phyloP scores from a whole-genome alignment of 2,797 vertebrate species.

The Eupleurogrammus muticus region DNA sequence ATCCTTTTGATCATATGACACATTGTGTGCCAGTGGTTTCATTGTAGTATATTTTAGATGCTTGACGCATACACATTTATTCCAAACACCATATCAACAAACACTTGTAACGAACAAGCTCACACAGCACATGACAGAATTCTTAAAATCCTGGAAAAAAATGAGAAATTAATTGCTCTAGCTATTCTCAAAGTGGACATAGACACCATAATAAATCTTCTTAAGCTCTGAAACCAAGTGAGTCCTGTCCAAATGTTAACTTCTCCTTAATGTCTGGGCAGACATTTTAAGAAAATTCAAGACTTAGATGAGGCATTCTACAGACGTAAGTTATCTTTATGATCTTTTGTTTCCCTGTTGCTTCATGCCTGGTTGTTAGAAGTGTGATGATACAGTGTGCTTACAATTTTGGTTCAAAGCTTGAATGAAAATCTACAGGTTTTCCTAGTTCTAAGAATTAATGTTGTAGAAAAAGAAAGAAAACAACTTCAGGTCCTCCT shows the following conservation, averaged over 20 bases:
- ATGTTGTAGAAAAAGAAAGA: no score
- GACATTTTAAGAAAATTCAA: constrained; percentile 95
- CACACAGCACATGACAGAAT: neutral
- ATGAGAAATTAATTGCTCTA: neutral
- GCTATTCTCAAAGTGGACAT: neutral
- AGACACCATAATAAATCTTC: neutral
- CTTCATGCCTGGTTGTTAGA: neutral
- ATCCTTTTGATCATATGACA: constrained; percentile 83
- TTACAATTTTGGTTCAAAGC: neutral
- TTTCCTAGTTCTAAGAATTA: no score
- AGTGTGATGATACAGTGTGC: neutral
- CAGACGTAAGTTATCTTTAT: constrained; percentile 86
- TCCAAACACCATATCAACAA: neutral
- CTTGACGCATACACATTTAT: neutral
- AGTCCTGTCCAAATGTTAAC: neutral
- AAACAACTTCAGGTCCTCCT: no score
- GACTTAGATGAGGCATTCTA: constrained; percentile 94
- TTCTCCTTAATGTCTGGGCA: constrained; percentile 72
- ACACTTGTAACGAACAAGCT: neutral
- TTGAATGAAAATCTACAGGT: no score
- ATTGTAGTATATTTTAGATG: neutral
- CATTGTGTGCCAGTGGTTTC: neutral
- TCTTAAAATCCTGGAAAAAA: neutral
- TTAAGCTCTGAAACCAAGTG: neutral
- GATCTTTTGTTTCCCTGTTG: neutral